Evolutionary conservation across 2,888 invertebrate species (phyloP).

Genomic region (Heliconius cydno): DNA sequence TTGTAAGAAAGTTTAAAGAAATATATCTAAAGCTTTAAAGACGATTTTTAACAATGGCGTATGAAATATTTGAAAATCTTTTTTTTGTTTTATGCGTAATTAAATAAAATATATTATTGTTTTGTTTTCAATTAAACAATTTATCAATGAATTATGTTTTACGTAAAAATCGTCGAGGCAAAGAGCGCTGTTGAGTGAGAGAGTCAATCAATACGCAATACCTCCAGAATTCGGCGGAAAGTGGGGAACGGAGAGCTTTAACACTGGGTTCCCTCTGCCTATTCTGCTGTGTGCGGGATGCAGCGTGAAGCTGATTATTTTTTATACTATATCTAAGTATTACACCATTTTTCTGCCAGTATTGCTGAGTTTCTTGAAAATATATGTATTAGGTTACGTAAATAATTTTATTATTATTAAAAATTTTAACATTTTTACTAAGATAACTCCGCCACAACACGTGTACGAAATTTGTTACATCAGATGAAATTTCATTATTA

Average conservation of each 20-base stretch:
- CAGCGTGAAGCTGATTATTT: no score
- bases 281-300: no score
- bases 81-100: neutral
- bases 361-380: no score
- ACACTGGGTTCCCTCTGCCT: no score
- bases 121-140: neutral
- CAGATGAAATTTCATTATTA: conserved; percentile 41
- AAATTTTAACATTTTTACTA: neutral
- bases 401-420: neutral
- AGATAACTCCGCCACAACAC: neutral
- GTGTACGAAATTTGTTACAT: conserved; percentile 41
- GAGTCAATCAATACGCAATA: no score
- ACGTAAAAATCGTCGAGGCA: neutral
- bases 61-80: neutral
- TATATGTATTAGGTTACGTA: no score
- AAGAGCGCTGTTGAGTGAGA: no score
- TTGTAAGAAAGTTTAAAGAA: no score
- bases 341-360: neutral
- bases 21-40: no score
- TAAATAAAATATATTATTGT: neutral
- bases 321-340: neutral
- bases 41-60: no score
- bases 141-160: neutral
- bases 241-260: no score
- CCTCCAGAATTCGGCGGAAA: no score